Base-by-base conservation (phyloP, 2,797 vertebrate species). In the Rhodeus uyekii region DNA sequence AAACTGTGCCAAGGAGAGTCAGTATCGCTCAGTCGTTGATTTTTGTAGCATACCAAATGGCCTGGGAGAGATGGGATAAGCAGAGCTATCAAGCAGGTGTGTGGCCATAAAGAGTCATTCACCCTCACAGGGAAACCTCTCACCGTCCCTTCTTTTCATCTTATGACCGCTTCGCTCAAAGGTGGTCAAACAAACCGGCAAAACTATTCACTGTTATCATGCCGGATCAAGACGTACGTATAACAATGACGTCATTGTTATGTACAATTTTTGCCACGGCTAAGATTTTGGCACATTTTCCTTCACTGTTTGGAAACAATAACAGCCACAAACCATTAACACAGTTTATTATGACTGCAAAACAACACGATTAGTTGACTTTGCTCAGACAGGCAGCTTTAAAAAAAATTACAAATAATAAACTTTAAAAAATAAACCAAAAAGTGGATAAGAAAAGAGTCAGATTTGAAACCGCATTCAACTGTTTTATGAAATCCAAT, bases 41-140 rank as follows among this genome's bases (percentile, higher is more conserved):
- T 87, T 90, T 90, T 89, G 89, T 88, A 91, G 93, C 91, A 94
- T 94, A 92, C 92, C 92, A 94, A 95, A 91, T 84, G 85, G 68
- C 55, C 67, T 55, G 44, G n/a, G 69, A 38, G 50, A 75, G 48
- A n/a, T 9, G 27, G 27, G 29, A 60, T 34, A 73, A 64, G 53
- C 34, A 75, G 53, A 50, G 72, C 79, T 9, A 61, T 74, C 69
- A 81, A 73, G 77, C 86, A 84, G 84, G 86, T 85, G 84, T 83
- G 69, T 76, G 86, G 63, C 89, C 83, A 94, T 93, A 95, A 94
- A 94, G 92, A 77, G 72, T 84, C 88, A 93, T 95, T 95, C 90
- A 95, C 86, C 83, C 81, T 86, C 84, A 18, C 34, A 32, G 2
- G 18, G 24, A 75, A 60, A 75, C 6, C 85, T 67, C 67, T 44